Evolutionary conservation across 2,113 vertebrate species (phyloP).

Genomic region (Bufo bufo): DNA sequence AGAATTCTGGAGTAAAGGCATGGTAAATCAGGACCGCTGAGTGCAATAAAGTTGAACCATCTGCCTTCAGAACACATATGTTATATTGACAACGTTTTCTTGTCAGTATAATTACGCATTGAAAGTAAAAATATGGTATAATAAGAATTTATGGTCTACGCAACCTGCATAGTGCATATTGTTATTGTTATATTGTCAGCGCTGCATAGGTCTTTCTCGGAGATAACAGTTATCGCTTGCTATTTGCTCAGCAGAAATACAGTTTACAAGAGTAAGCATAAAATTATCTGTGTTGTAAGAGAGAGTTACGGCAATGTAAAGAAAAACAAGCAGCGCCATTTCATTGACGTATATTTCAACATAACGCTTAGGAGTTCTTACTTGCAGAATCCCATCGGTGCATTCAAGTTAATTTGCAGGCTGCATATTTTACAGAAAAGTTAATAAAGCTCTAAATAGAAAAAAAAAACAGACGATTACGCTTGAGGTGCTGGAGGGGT

Average conservation of each 20-base stretch:
- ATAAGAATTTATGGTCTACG: not conserved
- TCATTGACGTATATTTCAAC: conserved; percentile 33
- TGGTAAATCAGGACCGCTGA: no score
- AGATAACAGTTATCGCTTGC: conserved; percentile 26
- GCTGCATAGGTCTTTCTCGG: conserved; percentile 1
- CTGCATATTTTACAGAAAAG: not conserved
- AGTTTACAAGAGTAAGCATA: conserved; percentile 33
- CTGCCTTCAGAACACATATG: not conserved
- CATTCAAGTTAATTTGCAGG: conserved; percentile 2
- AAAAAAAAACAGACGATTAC: not conserved
- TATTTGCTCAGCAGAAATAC: conserved; percentile 26
- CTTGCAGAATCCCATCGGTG: not conserved
- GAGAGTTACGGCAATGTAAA: conserved; percentile 28
- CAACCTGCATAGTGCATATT: conserved; percentile 12
- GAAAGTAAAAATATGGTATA: not conserved
- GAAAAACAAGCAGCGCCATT: conserved; percentile 15
- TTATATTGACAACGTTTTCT: not conserved
- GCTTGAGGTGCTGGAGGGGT: not conserved
- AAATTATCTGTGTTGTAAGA: conserved; percentile 19
- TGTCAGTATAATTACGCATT: not conserved
- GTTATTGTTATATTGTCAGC: not conserved
- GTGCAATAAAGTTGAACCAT: not conserved
- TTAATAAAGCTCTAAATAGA: conserved; percentile 42
- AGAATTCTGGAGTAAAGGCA: no score
- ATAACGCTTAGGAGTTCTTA: conserved; percentile 14